Base-by-base conservation (phyloP, 2,888 invertebrate species). In the Pristionchus maxplancki region DNA sequence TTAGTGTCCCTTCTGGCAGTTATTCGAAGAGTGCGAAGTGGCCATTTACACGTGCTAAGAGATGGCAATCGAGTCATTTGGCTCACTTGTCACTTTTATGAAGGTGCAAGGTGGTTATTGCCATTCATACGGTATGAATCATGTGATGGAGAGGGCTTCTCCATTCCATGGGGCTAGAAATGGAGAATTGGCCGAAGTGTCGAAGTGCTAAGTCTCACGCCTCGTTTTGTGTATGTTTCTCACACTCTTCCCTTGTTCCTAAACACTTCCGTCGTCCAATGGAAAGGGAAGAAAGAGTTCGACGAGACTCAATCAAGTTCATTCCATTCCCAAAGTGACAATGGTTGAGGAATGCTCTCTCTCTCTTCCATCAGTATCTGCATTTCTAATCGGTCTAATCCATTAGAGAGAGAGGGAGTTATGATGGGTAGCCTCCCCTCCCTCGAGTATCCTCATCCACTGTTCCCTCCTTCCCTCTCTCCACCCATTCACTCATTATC, bases 341-440 rank as follows among this genome's bases (percentile, higher is more conserved):
- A 74, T 40, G 74, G 37, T 8, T 37, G 17, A 13, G 37, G 74
- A 74, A 74, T 74, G 74, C 37, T 37, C 64, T 67, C 34, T 67
- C 34, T 37, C 28, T 31, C 37, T 40, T 67, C 40, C 74, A 74
- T 74, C 74, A 74, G 4, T 37, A 74, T 74, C 74, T 40, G 40
- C 74, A 74, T 74, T 40, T 74, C 74, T 74, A 74, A 74, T 74
- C 74, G 74, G 74, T 74, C 74, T 74, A 74, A 74, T 74, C 74
- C 74, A 74, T 74, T 74, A 74, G 74, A 24, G 74, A 28, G 64
- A 28, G 15, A 34, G 58, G 58, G 74, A 74, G 74, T 74, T 74
- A 74, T 74, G 74, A 74, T 37, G 74, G 40, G 74, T 13, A 67
- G 67, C 3, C 64, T 13, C 6, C 78, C 8, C 78, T 44, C 37